Percentiles rank a stretch among this genome's conserved stretches.
Conservation (phyloP, 2,888 invertebrate genomes). For the Agrochola lychnidis region DNA sequence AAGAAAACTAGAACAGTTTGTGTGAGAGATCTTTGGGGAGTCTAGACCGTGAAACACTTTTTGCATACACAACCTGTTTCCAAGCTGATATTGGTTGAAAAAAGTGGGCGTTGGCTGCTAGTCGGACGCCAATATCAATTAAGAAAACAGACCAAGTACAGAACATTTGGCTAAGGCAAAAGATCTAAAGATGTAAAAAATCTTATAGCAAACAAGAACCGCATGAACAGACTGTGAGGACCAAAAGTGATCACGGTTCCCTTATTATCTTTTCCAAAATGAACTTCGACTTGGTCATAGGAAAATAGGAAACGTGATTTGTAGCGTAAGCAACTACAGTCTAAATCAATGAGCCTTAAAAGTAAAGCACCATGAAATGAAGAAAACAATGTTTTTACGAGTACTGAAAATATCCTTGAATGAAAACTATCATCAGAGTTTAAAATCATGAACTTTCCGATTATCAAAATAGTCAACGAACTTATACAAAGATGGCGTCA, state of each 20-base stretch:
- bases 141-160: neutral
- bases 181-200: neutral
- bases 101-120: conserved; percentile 23
- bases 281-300: neutral
- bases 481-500: conserved; percentile 71
- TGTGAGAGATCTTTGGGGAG: conserved; percentile 29
- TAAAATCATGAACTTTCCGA: conserved; percentile 17
- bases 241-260: no score
- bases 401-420: neutral
- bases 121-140: conserved; percentile 10
- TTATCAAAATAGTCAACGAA: conserved; percentile 73
- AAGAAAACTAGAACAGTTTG: conserved; percentile 49
- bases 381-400: neutral
- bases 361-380: neutral
- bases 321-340: neutral
- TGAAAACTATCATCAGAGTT: neutral
- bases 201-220: no score
- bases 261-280: neutral
- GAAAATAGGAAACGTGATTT: neutral
- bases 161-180: neutral
- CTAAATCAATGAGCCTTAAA: neutral
- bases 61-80: conserved; percentile 28
- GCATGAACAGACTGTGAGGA: no score
- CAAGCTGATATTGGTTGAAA: conserved; percentile 8
- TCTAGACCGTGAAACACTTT: conserved; percentile 25